phyloP scores from a whole-genome alignment of 2,797 vertebrate genomes.

The Rhynchonycteris naso region DNA sequence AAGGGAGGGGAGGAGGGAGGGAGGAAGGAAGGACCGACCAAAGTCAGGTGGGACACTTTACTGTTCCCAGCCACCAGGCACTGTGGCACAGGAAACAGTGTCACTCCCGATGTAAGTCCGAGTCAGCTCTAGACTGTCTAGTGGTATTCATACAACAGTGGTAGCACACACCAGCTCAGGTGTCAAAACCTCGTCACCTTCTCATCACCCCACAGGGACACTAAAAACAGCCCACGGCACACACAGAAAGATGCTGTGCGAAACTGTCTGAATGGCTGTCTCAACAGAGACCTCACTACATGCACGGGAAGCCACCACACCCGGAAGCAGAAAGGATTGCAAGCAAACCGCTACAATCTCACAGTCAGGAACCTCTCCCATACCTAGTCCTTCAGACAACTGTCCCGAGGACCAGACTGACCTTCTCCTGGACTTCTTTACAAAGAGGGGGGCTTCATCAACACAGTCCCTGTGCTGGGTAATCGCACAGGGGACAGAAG shows the following conservation, averaged over 20 bases:
- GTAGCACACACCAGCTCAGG: background rate
- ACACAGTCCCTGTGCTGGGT: no score
- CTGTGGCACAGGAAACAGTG: no score
- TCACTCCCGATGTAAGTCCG: no score
- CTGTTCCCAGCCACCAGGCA: background rate
- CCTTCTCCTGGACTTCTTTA: background rate
- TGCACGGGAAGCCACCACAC: background rate
- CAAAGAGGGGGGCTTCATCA: background rate
- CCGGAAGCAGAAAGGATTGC: background rate
- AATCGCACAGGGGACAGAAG: background rate
- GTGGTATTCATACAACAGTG: background rate
- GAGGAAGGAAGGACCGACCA: no score
- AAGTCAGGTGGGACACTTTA: background rate
- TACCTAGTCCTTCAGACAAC: accelerated
- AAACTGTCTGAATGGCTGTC: background rate
- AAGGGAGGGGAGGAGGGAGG: no score
- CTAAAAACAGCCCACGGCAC: background rate
- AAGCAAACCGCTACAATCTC: background rate
- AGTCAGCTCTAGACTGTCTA: background rate
- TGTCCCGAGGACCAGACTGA: background rate
- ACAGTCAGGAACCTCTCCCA: no score
- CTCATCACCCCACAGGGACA: accelerated
- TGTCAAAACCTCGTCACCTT: background rate
- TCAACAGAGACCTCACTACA: background rate
- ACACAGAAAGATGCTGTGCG: background rate